Base-by-base conservation (phyloP, 2,113 vertebrate genomes). In the Salvelinus alpinus region DNA sequence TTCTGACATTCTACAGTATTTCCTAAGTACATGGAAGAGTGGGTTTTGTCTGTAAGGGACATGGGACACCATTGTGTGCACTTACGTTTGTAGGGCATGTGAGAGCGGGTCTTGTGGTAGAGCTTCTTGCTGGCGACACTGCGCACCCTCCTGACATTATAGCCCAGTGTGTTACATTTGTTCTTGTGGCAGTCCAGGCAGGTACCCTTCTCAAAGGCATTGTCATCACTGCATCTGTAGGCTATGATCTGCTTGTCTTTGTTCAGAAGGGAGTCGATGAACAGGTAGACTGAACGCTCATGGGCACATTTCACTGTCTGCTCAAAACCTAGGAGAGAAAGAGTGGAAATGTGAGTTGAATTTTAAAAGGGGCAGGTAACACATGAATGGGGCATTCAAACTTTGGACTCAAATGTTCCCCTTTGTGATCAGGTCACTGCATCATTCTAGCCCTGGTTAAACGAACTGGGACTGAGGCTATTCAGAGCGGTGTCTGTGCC, bases 241-340 rank as follows among this genome's bases (percentile, higher is more conserved):
- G 94, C 97, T 13, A 38, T 92, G 86, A 91, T 97, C 86, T 94
- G 95, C 90, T 91, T 91, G 78, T 95, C 85, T 0, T 90, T 75
- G 64, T 97, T 94, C 62, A 94, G 87, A 75, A 99, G 69, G 0
- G 98, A 99, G 90, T 99, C 97, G 0, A 98, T 95, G 87, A 99
- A 98, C 13, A 99, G 93, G 74, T 98, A 95, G 31, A 98, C 96
- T 0, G 97, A 95, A 7, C 97, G 92, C 87, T 97, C 97, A 0
- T 99, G 98, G 67, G 96, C 93, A 44, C 98, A 99, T 73, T 98
- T 99, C 79, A 99, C 93, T 2, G 96, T 94, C 91, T 96, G 93
- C 75, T 94, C 74, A 68, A 99, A 94, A 29, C 95, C 98, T 99
- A 81, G 8, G 7, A 70, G 14, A 80, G 38, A 27, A 66, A 81